Conservation (phyloP, 2,888 invertebrate species). For the Opisthograptis luteolata region DNA sequence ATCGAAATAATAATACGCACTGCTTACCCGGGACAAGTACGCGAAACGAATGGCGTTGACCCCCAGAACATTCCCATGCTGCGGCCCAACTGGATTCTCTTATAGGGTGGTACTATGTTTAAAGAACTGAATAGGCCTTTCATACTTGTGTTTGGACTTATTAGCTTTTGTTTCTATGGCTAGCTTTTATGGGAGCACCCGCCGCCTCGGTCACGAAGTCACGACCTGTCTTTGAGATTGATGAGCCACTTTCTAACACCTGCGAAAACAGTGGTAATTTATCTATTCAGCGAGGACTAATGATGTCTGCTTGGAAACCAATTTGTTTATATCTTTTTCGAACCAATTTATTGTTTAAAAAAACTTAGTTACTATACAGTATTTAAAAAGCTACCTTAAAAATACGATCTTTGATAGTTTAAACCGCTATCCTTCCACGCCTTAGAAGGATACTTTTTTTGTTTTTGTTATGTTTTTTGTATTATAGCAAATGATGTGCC, state of each 20-base stretch:
- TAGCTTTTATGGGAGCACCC: conserved; percentile 67
- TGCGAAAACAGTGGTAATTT: conserved; percentile 2
- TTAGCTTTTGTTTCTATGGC: conserved; percentile 78
- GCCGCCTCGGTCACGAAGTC: conserved; percentile 4
- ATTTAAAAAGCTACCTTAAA: no score
- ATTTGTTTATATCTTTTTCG: background rate
- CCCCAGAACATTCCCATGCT: conserved; percentile 81
- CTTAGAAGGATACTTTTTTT: no score
- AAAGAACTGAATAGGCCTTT: conserved; percentile 72
- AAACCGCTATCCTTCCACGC: no score
- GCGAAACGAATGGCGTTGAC: conserved; percentile 82
- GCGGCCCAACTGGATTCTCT: conserved; percentile 77
- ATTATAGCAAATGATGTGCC: no score
- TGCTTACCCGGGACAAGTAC: conserved; percentile 79
- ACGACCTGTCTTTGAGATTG: conserved; percentile 23
- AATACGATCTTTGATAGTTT: no score
- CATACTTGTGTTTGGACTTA: conserved; percentile 74
- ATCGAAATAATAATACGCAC: conserved; percentile 83
- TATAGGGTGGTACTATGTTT: conserved; percentile 71
- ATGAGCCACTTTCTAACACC: conserved; percentile 13
- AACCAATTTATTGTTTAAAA: background rate
- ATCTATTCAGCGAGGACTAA: conserved; percentile 10
- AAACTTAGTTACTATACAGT: background rate
- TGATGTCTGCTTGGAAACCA: conserved; percentile 2
- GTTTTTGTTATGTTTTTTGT: no score